Evolutionary conservation across 2,797 vertebrate genomes (phyloP).

Genomic region (Octomys mimax): DNA sequence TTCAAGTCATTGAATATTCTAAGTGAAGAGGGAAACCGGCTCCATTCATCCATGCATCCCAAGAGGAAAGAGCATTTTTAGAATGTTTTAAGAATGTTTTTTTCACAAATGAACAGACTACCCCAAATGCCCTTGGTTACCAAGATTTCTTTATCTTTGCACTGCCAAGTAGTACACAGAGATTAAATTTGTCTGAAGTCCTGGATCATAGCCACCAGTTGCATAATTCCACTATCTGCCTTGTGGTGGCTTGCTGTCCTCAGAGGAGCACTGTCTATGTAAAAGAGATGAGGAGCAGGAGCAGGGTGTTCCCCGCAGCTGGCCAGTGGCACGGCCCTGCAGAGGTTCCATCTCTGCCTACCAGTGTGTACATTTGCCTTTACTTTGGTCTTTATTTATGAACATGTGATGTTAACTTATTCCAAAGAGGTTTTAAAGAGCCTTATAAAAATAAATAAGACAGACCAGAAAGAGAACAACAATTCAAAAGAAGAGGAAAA

Average conservation of each 20-base stretch:
- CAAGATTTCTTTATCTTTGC: constrained; percentile 54
- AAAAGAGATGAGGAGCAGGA: not conserved
- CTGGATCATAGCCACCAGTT: not conserved
- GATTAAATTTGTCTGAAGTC: constrained; percentile 11
- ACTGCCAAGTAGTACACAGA: constrained; percentile 44
- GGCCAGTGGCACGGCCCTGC: no score
- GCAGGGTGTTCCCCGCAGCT: not conserved
- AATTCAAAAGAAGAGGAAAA: constrained; percentile 39
- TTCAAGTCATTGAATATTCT: constrained; percentile 26
- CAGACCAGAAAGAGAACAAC: not conserved
- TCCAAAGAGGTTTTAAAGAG: constrained; percentile 58
- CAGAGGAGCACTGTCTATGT: not conserved
- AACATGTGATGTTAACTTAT: constrained; percentile 1
- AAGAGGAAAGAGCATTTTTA: constrained; percentile 52
- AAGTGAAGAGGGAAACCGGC: constrained; percentile 54
- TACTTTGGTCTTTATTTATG: constrained; percentile 28
- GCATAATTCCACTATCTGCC: not conserved
- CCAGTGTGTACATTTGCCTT: not conserved
- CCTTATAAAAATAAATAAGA: constrained; percentile 32
- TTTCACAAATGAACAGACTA: constrained; percentile 67
- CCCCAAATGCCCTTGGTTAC: constrained; percentile 60
- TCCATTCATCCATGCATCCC: constrained; percentile 43
- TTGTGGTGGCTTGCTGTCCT: not conserved
- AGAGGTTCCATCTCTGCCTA: not conserved
- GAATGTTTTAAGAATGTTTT: constrained; percentile 52